Evolutionary conservation across 2,113 vertebrate species (phyloP).

Genomic region (Noctilio leporinus): DNA sequence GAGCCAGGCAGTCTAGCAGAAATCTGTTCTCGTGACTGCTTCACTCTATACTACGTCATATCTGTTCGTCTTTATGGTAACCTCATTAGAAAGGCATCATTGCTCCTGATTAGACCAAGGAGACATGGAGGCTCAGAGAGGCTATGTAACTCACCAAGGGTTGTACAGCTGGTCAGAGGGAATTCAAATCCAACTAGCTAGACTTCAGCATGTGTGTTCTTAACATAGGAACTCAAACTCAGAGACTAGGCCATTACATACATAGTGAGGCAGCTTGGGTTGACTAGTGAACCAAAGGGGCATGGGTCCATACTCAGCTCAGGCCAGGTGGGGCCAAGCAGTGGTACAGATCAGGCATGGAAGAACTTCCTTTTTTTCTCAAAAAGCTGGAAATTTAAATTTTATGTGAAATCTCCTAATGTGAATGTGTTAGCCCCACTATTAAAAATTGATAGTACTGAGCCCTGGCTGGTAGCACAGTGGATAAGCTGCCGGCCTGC

Average conservation of each 20-base stretch:
- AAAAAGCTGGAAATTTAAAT: background rate
- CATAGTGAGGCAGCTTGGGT: rapidly evolving
- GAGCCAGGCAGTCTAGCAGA: background rate
- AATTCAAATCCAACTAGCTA: background rate
- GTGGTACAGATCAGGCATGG: background rate
- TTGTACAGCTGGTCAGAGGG: background rate
- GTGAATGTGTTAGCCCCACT: background rate
- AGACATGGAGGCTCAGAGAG: background rate
- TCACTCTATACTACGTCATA: rapidly evolving
- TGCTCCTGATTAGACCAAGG: background rate
- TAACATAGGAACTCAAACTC: background rate
- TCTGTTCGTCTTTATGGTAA: background rate
- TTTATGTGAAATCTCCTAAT: background rate
- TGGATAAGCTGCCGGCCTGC: no score
- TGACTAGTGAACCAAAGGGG: background rate
- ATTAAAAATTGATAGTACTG: background rate
- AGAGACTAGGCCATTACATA: background rate
- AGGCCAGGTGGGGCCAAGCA: background rate
- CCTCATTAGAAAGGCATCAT: rapidly evolving
- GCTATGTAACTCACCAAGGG: rapidly evolving
- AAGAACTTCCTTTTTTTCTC: background rate
- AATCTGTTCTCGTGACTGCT: background rate
- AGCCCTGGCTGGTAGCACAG: no score
- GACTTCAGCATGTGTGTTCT: background rate
- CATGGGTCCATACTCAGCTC: background rate